Evolutionary conservation across 2,797 vertebrate genomes (phyloP), one percentile per base, ranked within the genome.

Genomic region (Hoplostethus mediterraneus): DNA sequence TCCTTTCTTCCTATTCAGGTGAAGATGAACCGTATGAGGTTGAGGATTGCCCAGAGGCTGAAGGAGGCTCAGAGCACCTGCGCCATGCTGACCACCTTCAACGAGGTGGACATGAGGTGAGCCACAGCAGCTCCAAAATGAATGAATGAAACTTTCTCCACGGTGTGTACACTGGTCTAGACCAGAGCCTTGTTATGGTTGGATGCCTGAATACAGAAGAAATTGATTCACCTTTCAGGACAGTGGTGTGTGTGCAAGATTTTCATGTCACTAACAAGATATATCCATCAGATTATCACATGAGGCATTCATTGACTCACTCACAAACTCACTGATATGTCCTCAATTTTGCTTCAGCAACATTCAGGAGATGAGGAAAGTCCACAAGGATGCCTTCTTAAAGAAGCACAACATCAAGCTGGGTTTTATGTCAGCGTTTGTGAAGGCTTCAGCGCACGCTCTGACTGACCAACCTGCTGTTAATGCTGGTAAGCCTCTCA

Each of bases 71-170:
- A 98, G 87, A 94, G 94, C 74, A 98, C 97, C 40, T 98, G 97
- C 70, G 97, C 97, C 52, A 98, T 99, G 97, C 88, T 99, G 86
- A 98, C 97, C 3, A 99, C 97, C 53, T 99, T 99, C 89, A 99
- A 98, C 42, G 97, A 99, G 89, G 92, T 99, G 0, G 97, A 99
- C 89, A 98, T 99, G 97, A 96, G 97, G 97, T 98, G 78, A 92
- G 84, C 21, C 6, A 3, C 53, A 10, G 42, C 14, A 25, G 9
- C 59, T 40, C 6, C 3, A 8, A 7, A 7, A 33, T 9, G 13
- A 5, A 57, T 52, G 13, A 10, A 28, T 33, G 5, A 0, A 25
- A 1, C 25, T 28, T 44, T 57, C 38, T 36, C 13, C 4, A 14
- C 10, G 1, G 7, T 70, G 5, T 48, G 63, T 42, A 10, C 16